Evolutionary conservation across 2,888 invertebrate species (phyloP), one percentile per base, ranked within the genome.

Genomic region (Leptinotarsa juncta): DNA sequence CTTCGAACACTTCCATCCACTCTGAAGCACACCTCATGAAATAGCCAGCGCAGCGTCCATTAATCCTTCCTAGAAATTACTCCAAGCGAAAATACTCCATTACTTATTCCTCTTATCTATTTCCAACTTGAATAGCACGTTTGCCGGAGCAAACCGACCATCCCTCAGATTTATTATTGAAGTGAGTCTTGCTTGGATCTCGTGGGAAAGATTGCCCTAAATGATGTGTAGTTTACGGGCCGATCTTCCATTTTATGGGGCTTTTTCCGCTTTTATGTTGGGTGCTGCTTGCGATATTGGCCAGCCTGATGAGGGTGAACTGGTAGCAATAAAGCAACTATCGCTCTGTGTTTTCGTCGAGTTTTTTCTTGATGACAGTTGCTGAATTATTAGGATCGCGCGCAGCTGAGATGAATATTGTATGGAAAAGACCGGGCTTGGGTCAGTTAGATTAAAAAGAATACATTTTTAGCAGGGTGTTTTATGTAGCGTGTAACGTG

Each of bases 171-270:
- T 75, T 74, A 76, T 78, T 78, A 78, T 78, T 76, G 67, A 72
- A 71, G 67, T 60, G 57, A 74, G 71, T 68, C 71, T 75, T 74
- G 68, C 69, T 65, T 55, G 67, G 62, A 50, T 42, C 76, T 23
- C 67, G 55, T 26, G 73, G 72, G 74, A 72, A 57, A 74, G 73
- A 76, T 72, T 70, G 68, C 60, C 65, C 71, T 78, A 76, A 78
- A 78, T 76, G 76, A 78, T 74, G 67, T 72, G 66, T 76, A 72
- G 72, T 78, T 77, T 74, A 74, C 78, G 68, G 78, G 57, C 74
- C 78, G 72, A 78, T 76, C 74, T 72, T 72, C 74, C 72, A 66
- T 76, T 76, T 77, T 76, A 78, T 72, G 51, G 72, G 62, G 4
- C 50, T 55, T 74, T 73, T 66, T 20, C 67, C 20, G 67, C 50